These are phyloP conservation scores for Bufotes viridis DNA, from an alignment of 2,797 vertebrate species.

Conservation along the genomic window DNA sequence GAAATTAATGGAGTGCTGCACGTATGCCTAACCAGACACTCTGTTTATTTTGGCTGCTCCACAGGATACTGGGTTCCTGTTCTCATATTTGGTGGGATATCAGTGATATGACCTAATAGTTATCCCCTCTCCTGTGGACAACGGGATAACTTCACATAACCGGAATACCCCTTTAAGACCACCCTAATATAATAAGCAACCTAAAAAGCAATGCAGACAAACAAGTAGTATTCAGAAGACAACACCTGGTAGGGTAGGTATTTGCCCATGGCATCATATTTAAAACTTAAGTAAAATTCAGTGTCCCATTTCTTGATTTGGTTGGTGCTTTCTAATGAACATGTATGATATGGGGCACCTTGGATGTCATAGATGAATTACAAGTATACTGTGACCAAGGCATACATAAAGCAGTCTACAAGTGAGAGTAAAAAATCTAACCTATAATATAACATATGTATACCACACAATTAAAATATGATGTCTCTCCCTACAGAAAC, in stretches of 20 bases:
- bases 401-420: background rate
- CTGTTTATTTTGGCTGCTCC: too few species aligned
- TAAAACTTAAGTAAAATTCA: background rate
- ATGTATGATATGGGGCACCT: background rate
- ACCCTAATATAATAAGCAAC: background rate
- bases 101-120: too few species aligned
- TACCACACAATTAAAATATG: background rate
- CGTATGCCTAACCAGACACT: too few species aligned
- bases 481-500: slow-evolving; percentile 14
- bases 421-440: background rate
- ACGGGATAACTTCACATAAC: too few species aligned
- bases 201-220: background rate
- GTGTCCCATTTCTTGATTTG: background rate
- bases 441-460: too few species aligned
- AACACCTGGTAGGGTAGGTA: background rate
- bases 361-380: background rate
- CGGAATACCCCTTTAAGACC: too few species aligned
- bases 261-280: background rate
- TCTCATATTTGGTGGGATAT: too few species aligned
- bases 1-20: too few species aligned
- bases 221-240: background rate
- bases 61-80: too few species aligned
- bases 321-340: background rate
- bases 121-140: too few species aligned
- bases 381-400: background rate